Evolutionary conservation across 2,797 vertebrate genomes (phyloP), one percentile per base, ranked within the genome.

Genomic region (Rousettus madagascariensis): DNA sequence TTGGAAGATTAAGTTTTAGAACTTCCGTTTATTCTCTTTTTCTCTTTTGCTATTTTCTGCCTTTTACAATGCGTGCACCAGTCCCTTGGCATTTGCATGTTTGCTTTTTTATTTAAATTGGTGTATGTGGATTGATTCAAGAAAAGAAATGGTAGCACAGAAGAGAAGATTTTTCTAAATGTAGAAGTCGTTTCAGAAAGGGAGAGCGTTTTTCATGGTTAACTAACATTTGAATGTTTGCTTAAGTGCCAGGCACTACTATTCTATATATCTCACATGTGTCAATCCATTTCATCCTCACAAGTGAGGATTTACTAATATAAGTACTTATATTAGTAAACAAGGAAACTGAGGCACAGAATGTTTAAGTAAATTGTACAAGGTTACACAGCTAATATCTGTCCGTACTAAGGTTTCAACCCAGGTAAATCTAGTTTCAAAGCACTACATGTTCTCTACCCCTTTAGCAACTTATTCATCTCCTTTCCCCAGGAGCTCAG

Each of bases 91-190:
- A 93, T 78, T 26, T 51, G 38, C 43, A 83, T 6, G 17, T 74
- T 94, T 86, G 38, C 11, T 95, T 95, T 93, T 89, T 90, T 63
- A 41, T 26, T 91, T 90, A 59, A 88, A 15, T 26, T 78, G 92
- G 41, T 49, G 30, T 22, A 11, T 17, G 69, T 84, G 79, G 88
- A 90, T 77, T 75, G 90, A 26, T 72, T 85, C 41, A 1, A 43
- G 41, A 96, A 89, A 22, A 91, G 22, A 86, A 41, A 69, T 46
- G 66, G 78, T 51, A 88, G 28, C 46, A 71, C 19, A 77, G 88
- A 94, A 65, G 8, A 96, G 41, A 51, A 91, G 57, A 8, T 19
- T 85, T 80, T 90, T 28, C 28, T 36, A 33, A 66, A 20, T 36
- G 24, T 15, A 75, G 61, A 93, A 85, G 95, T 80, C 61, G 86